Conservation (phyloP, 2,888 invertebrate genomes). For the Rhingia rostrata region DNA sequence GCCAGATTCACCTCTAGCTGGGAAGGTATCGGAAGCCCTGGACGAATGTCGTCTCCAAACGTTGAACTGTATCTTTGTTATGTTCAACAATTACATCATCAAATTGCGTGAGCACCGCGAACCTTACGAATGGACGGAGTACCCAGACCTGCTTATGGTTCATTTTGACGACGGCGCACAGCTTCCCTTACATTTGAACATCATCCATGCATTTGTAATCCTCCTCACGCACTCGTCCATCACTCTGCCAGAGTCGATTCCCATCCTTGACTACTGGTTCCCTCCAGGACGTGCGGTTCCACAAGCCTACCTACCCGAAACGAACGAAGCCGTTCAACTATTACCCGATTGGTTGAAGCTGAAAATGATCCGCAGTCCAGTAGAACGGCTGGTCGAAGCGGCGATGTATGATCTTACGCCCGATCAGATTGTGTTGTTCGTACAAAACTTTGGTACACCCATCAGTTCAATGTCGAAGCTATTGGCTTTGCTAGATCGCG, state of each 20-base stretch:
- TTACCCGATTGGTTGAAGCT: constrained; percentile 97
- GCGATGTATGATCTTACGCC: constrained; percentile 94
- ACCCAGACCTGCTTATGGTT: constrained; percentile 82
- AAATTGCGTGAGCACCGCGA: constrained; percentile 84
- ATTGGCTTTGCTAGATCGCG: constrained; percentile 90
- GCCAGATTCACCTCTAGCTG: constrained; percentile 77
- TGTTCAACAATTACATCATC: constrained; percentile 90
- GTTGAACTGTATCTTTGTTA: constrained; percentile 87
- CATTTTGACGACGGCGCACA: constrained; percentile 82
- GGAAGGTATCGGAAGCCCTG: constrained; percentile 74
- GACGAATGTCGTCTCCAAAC: constrained; percentile 84
- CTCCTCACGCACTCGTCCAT: constrained; percentile 88
- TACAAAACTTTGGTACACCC: constrained; percentile 98
- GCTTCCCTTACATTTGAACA: constrained; percentile 82
- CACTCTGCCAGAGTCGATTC: constrained; percentile 81
- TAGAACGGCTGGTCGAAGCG: constrained; percentile 91
- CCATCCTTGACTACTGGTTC: constrained; percentile 93
- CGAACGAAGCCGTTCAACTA: constrained; percentile 93
- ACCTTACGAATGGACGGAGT: constrained; percentile 82
- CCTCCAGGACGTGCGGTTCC: constrained; percentile 89
- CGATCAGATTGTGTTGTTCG: constrained; percentile 94
- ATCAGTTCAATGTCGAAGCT: constrained; percentile 93
- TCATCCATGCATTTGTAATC: constrained; percentile 92
- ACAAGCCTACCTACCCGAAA: constrained; percentile 90
- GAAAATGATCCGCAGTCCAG: constrained; percentile 93